Base-by-base conservation (phyloP, 2,888 invertebrate genomes). In the Drosophila histrio region DNA sequence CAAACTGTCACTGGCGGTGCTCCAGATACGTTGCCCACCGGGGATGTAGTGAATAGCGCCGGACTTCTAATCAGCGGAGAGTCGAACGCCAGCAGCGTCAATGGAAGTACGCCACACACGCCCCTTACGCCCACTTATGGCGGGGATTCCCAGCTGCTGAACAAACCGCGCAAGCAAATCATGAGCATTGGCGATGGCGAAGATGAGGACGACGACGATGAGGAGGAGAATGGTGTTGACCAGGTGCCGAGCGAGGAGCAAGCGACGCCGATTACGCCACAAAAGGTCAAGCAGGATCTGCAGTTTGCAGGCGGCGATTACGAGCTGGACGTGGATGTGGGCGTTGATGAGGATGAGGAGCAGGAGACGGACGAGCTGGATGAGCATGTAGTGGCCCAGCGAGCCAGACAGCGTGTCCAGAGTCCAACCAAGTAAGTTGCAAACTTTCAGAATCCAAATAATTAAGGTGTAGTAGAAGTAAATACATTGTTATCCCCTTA, bases 101-200 rank as follows among this genome's bases (percentile, higher is more conserved):
- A 76, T 13, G 77, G 73, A 22, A 75, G 61, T 2, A 41, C 69
- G 1, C 32, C 75, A 0, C 62, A 74, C 3, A 70, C 76, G 26
- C 81, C 87, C n/a, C 75, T 93, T 53, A 89, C 92, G n/a, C 94
- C 94, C 2, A 96, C 95, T 88, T 95, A 95, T 90, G 96, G 95
- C 0, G 95, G 95, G 0, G 49, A 36, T 8, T n/a, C 95, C 5
- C 95, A 95, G 85, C 95, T 96, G 30, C 91, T 96, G 28, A 95
- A 95, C 78, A 95, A 95, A 50, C 75, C 85, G 15, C 87, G 89
- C 28, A 87, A 89, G 43, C 91, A 89, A 60, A 90, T 91, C 34
- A 90, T 91, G 75, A 74, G 72, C 56, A 79, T 83, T 9, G 87
- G 78, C 15, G 79, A 73, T 46, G 88, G 78, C 26, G 84, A 85